A percentile compares a stretch with the other conserved stretches of the same genome.
Evolutionary conservation across 2,888 invertebrate genomes (phyloP).

Genomic region (Volucella inanis): DNA sequence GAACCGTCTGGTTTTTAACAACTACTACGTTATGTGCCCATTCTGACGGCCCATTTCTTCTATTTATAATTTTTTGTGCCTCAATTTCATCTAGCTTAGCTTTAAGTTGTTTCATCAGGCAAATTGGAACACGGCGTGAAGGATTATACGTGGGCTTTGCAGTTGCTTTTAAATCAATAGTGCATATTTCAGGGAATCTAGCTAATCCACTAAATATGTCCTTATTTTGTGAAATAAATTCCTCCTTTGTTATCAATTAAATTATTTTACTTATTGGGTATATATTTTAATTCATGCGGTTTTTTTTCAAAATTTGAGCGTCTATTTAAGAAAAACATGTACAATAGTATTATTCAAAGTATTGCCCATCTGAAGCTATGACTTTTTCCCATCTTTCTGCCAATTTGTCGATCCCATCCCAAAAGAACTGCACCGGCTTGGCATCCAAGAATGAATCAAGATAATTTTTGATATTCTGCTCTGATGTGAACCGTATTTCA

Average conservation of each 20-base stretch:
- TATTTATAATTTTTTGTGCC: conserved; percentile 66
- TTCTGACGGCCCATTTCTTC: conserved; percentile 1
- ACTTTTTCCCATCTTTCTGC: no score
- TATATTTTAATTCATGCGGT: no score
- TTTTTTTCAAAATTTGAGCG: no score
- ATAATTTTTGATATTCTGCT: no score
- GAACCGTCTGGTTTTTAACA: conserved; percentile 24
- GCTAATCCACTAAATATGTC: conserved; percentile 32
- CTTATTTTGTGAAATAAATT: conserved; percentile 23
- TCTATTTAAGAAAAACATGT: no score
- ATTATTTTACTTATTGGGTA: no score
- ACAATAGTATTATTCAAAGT: no score
- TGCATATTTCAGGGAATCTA: conserved; percentile 35
- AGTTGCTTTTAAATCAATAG: conserved; percentile 27
- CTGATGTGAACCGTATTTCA: no score
- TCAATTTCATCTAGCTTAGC: conserved; percentile 62
- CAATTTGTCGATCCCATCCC: no score
- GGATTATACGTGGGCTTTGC: conserved; percentile 23
- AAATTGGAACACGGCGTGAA: conserved; percentile 68
- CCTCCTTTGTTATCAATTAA: background rate
- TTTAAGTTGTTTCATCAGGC: conserved; percentile 65
- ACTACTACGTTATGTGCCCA: conserved; percentile 45
- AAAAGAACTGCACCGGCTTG: no score
- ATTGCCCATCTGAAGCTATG: no score
- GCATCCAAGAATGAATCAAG: no score